phyloP scores from a whole-genome alignment of 2,797 vertebrate species.

The Falco concolor region DNA sequence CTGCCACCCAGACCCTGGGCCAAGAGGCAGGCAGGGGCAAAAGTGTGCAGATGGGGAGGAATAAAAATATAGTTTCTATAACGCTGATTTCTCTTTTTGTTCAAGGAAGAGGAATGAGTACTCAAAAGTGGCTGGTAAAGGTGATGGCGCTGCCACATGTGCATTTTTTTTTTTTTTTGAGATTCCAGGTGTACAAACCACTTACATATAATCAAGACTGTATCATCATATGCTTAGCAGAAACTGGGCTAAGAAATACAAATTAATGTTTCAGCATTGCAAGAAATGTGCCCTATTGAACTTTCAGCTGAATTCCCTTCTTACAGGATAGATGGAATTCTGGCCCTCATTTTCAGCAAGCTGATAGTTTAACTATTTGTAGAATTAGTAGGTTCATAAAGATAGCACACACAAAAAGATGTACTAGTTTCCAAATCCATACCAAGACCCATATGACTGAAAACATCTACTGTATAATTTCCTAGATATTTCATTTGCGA shows the following conservation, averaged over 20 bases:
- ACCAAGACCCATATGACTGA: neutral
- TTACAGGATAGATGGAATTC: neutral
- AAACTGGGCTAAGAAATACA: neutral
- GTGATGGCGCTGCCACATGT: neutral
- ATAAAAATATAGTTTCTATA: neutral
- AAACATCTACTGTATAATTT: neutral
- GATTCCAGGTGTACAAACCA: neutral
- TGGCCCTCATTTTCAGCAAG: neutral
- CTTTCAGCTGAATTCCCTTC: neutral
- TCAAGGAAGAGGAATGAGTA: neutral
- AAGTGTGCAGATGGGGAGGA: neutral
- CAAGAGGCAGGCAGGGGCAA: fast-evolving
- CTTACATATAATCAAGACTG: neutral
- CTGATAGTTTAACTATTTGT: neutral
- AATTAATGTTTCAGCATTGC: neutral
- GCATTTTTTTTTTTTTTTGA: neutral
- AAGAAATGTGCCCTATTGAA: neutral
- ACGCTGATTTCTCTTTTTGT: neutral
- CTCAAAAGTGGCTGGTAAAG: neutral
- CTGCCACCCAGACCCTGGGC: neutral
- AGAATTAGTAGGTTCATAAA: neutral
- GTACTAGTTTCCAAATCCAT: neutral
- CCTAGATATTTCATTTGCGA: neutral
- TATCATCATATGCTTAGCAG: neutral
- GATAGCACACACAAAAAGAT: neutral